Evolutionary conservation across 2,113 vertebrate genomes (phyloP).

Genomic region (Lynx canadensis): DNA sequence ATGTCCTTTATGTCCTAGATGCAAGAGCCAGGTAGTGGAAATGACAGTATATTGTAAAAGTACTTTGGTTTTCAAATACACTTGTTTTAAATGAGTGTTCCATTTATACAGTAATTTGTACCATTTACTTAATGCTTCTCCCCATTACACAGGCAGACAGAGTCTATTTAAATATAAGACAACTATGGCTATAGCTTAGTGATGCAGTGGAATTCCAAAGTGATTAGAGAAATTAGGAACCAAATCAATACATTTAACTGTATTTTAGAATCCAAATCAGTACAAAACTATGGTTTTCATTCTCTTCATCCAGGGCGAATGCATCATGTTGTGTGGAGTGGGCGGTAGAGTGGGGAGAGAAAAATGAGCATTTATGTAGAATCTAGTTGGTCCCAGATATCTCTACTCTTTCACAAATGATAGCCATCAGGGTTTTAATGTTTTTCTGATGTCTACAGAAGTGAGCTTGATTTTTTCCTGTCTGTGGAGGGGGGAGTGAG

Average conservation of each 20-base stretch:
- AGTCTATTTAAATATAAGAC: not conserved
- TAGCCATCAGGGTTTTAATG: not conserved
- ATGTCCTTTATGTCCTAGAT: not conserved
- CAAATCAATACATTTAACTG: not conserved
- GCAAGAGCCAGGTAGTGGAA: not conserved
- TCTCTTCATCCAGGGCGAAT: not conserved
- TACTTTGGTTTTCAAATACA: not conserved
- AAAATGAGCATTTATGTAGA: not conserved
- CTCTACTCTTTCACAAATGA: not conserved
- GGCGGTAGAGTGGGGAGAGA: not conserved
- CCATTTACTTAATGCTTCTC: not conserved
- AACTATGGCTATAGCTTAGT: not conserved
- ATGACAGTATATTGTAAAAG: not conserved
- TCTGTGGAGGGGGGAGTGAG: not conserved
- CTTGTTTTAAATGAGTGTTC: not conserved
- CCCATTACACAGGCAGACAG: not conserved
- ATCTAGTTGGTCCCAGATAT: not conserved
- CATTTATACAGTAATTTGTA: not conserved
- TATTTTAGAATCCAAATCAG: not conserved
- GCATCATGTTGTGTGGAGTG: not conserved
- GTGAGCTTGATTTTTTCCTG: not conserved
- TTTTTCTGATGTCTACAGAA: slow-evolving; percentile 17
- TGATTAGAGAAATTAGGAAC: not conserved
- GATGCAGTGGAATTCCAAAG: not conserved
- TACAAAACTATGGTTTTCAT: not conserved